Base-by-base conservation (phyloP, 2,113 vertebrate genomes). In the Sander lucioperca region DNA sequence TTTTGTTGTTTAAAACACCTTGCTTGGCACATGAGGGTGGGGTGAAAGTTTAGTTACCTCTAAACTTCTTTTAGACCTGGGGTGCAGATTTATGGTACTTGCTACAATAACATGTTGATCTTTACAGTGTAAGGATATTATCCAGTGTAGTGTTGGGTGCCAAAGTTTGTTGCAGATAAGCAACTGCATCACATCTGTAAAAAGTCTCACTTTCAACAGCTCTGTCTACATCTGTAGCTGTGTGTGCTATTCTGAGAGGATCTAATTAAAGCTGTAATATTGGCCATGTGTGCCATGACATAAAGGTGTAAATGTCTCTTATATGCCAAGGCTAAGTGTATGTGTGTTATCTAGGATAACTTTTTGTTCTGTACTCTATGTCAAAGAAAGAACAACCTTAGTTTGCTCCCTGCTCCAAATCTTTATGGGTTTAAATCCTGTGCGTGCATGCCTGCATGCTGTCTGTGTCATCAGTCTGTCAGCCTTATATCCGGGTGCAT, bases 391-490 rank as follows among this genome's bases (percentile, higher is more conserved):
- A 74, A 72, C 56, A 62, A 25, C 58, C 45, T 33, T 30, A 45
- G 62, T 62, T 75, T 74, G 23, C 65, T 65, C 21, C 61, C 12
- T 23, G 45, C 53, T 82, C 66, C 18, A 78, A 30, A 86, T 74
- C 67, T 47, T 68, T 18, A 54, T 57, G 25, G 53, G 48, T 80
- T 82, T 80, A 80, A 85, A 80, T 80, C 80, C n/a, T 19, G 57
- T 87, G 66, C 23, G 59, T 86, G 85, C 45, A 4, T 84, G 56
- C 79, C 48, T 65, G 68, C 74, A 67, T 74, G 82, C 57, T 61
- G 64, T 76, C 47, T 64, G 84, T 86, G 85, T 85, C 74, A 87
- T 82, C 85, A 80, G 21, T 66, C 86, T 74, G 58, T 81, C 59
- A 65, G 67, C 62, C 71, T 65, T 36, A 39, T 45, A n/a, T 47